These are phyloP conservation scores for Stramonita haemastoma DNA, from an alignment of 2,888 invertebrate genomes.

Conservation along the genomic window DNA sequence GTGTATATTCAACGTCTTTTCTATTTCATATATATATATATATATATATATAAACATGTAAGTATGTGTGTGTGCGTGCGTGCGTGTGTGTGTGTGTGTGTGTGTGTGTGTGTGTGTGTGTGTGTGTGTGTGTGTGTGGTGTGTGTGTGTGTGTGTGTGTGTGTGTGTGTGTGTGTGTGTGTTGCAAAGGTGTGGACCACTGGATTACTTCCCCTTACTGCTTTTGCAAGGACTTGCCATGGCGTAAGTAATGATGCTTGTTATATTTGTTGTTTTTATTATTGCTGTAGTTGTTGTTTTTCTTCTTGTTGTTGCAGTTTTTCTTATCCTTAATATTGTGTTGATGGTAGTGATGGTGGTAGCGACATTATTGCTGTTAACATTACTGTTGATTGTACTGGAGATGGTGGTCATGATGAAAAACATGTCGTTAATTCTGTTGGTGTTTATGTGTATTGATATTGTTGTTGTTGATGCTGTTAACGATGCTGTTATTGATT, in stretches of 20 bases:
- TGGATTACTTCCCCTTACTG: constrained; percentile 42
- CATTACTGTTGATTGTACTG: too few species aligned
- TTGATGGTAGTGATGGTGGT: too few species aligned
- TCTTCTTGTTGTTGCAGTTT: too few species aligned
- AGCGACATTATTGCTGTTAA: too few species aligned
- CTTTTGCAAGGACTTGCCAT: constrained; percentile 40
- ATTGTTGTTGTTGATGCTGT: too few species aligned
- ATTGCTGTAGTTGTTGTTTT: too few species aligned
- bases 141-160: neutral
- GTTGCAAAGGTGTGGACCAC: constrained; percentile 26
- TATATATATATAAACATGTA: neutral
- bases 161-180: constrained; percentile 17
- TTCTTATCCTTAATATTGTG: too few species aligned
- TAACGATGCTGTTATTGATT: too few species aligned
- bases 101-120: neutral
- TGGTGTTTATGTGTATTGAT: too few species aligned
- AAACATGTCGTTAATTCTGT: too few species aligned
- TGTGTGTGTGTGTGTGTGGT: neutral
- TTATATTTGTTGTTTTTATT: neutral
- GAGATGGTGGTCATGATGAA: too few species aligned
- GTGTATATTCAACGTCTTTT: neutral
- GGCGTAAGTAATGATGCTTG: constrained; percentile 26
- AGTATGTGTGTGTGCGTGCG: neutral
- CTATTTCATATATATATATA: neutral
- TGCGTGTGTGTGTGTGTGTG: neutral